Percentiles rank a stretch among this genome's conserved stretches.
phyloP scores from a whole-genome alignment of 23 tunicate species.

The Corella eumyota region DNA sequence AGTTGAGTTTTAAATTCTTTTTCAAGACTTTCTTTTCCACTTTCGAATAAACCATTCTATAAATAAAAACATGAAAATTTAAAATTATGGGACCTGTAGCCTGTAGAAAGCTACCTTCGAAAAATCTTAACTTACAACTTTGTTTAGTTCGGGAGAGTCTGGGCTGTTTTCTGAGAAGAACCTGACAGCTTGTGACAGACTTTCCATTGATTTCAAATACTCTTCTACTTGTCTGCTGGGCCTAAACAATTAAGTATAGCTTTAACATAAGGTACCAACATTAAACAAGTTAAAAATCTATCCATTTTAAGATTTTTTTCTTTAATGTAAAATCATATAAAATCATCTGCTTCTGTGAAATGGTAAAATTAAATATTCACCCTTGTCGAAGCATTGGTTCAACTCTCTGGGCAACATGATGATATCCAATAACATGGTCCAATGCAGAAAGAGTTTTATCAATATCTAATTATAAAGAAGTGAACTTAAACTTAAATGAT shows the following conservation, averaged over 20 bases:
- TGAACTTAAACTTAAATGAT: too few species aligned
- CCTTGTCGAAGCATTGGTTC: constrained; percentile 62
- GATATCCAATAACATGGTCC: constrained; percentile 91
- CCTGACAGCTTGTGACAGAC: constrained; percentile 44
- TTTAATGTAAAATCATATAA: not conserved
- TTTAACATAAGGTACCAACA: too few species aligned
- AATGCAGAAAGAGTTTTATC: constrained; percentile 57
- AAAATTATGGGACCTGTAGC: not conserved
- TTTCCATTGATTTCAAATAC: constrained; percentile 70
- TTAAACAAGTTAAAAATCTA: not conserved
- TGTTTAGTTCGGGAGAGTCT: constrained; percentile 88
- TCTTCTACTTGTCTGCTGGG: constrained; percentile 62
- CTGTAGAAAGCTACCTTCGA: not conserved
- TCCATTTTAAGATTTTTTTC: not conserved
- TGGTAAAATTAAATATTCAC: constrained; percentile 6
- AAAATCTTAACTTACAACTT: constrained; percentile 31
- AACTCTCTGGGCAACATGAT: constrained; percentile 88
- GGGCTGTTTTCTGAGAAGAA: constrained; percentile 96
- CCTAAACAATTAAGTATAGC: not conserved
- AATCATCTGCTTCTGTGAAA: not conserved
- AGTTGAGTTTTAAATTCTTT: constrained; percentile 35
- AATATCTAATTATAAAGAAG: constrained; percentile 46
- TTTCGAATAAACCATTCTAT: constrained; percentile 14
- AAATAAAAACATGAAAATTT: too few species aligned
- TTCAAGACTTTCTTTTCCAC: constrained; percentile 41